phyloP scores from a whole-genome alignment of 1,140 invertebrate genomes.

The Cydia strobilella region DNA sequence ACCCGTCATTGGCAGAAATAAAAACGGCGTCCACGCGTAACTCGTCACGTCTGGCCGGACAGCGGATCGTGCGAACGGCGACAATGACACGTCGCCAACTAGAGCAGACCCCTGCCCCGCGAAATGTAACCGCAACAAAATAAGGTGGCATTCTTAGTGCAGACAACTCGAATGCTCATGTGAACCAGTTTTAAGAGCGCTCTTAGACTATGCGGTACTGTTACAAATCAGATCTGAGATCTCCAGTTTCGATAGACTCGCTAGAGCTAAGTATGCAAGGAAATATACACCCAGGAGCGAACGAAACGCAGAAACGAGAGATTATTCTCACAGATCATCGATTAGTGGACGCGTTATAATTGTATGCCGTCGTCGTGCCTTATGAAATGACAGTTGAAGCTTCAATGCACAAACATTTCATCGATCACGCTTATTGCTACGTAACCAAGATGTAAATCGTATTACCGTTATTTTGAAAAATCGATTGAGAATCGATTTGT shows the following conservation, averaged over 20 bases:
- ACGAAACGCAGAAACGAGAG: background rate
- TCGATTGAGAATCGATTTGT: constrained; percentile 74
- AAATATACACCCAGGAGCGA: background rate
- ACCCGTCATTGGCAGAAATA: constrained; percentile 79
- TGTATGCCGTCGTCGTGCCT: constrained; percentile 60
- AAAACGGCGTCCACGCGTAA: constrained; percentile 77
- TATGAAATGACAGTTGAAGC: constrained; percentile 76
- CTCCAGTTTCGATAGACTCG: background rate
- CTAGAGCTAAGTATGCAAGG: background rate
- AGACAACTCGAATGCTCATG: constrained; percentile 45
- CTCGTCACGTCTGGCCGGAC: constrained; percentile 75
- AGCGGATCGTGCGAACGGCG: constrained; percentile 74
- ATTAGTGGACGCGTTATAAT: constrained; percentile 49
- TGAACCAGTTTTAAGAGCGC: background rate
- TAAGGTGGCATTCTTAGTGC: background rate
- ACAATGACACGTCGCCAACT: constrained; percentile 69
- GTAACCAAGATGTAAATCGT: constrained; percentile 73
- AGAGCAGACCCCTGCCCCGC: constrained; percentile 49
- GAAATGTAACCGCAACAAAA: constrained; percentile 9
- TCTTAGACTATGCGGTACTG: background rate
- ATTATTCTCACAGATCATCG: background rate
- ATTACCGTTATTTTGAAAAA: constrained; percentile 76
- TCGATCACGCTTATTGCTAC: constrained; percentile 73
- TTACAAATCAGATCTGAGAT: background rate
- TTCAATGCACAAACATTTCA: constrained; percentile 72